Conservation (phyloP, 2,797 vertebrate species). For the Amazonetta brasiliensis region DNA sequence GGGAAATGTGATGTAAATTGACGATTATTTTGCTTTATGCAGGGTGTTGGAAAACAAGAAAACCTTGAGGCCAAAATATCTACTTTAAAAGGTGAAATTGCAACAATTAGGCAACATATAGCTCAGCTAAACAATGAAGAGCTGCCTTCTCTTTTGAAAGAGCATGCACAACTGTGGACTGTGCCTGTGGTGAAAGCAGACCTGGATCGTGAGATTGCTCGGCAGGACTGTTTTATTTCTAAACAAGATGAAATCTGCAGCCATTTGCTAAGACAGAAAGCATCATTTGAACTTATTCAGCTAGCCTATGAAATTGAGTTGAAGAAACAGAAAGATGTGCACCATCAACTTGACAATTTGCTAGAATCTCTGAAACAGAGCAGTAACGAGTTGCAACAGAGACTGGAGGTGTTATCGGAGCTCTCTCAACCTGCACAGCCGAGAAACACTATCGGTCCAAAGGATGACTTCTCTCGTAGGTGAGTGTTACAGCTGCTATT, state of each 20-base stretch:
- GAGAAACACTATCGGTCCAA: slow-evolving; percentile 81
- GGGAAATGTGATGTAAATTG: not conserved
- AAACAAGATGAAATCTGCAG: slow-evolving; percentile 86
- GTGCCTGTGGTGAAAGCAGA: slow-evolving; percentile 87
- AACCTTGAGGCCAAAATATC: slow-evolving; percentile 78
- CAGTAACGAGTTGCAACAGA: slow-evolving; percentile 62
- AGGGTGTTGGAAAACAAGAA: slow-evolving; percentile 75
- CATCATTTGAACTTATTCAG: slow-evolving; percentile 89
- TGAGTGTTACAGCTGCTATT: slow-evolving; percentile 35
- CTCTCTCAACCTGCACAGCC: slow-evolving; percentile 71
- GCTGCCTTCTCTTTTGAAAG: slow-evolving; percentile 83
- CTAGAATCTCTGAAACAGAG: slow-evolving; percentile 78
- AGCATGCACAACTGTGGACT: slow-evolving; percentile 85
- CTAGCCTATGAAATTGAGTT: slow-evolving; percentile 87
- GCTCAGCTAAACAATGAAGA: slow-evolving; percentile 80
- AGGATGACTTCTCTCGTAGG: slow-evolving; percentile 86
- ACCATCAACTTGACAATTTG: slow-evolving; percentile 79
- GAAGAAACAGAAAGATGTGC: slow-evolving; percentile 77
- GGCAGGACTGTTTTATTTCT: slow-evolving; percentile 83
- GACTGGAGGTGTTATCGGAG: slow-evolving; percentile 79
- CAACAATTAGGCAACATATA: slow-evolving; percentile 84
- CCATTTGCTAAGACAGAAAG: slow-evolving; percentile 89
- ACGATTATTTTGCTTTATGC: slow-evolving; percentile 43
- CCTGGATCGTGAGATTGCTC: slow-evolving; percentile 85
- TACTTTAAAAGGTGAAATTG: slow-evolving; percentile 82